phyloP scores from a whole-genome alignment of 2,888 invertebrate genomes.

The Oeneis ivallda region DNA sequence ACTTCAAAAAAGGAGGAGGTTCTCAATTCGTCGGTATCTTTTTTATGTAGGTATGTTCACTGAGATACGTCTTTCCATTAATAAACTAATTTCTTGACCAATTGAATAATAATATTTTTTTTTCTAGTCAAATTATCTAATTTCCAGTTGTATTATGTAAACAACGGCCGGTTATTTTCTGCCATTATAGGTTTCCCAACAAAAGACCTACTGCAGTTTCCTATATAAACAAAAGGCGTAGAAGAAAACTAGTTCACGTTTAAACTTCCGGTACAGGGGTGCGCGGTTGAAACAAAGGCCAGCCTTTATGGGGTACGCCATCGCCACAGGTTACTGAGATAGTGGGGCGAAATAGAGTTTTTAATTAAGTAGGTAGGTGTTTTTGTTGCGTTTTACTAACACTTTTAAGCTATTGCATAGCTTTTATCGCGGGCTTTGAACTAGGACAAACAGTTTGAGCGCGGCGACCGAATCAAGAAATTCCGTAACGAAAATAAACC shows the following conservation, averaged over 20 bases:
- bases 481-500: too few relatives aligned
- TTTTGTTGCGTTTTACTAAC: not conserved
- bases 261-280: constrained; percentile 20
- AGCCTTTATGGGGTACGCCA: constrained; percentile 3
- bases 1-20: too few relatives aligned
- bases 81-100: too few relatives aligned
- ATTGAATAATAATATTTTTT: not conserved
- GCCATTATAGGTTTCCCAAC: constrained; percentile 7
- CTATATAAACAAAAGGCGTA: constrained; percentile 20
- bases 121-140: not conserved
- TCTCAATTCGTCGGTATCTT: too few relatives aligned
- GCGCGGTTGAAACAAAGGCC: constrained; percentile 8
- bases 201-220: constrained; percentile 19
- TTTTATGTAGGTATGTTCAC: too few relatives aligned
- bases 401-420: too few relatives aligned
- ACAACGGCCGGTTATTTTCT: not conserved
- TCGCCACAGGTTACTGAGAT: not conserved
- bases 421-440: too few relatives aligned
- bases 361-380: constrained; percentile 1
- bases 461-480: too few relatives aligned
- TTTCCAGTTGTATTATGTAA: not conserved
- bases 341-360: not conserved
- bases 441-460: too few relatives aligned
- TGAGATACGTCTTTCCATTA: too few relatives aligned
- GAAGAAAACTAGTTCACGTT: constrained; percentile 23